Evolutionary conservation across 2,113 vertebrate genomes (phyloP).

Genomic region (Melanerpes formicivorus): DNA sequence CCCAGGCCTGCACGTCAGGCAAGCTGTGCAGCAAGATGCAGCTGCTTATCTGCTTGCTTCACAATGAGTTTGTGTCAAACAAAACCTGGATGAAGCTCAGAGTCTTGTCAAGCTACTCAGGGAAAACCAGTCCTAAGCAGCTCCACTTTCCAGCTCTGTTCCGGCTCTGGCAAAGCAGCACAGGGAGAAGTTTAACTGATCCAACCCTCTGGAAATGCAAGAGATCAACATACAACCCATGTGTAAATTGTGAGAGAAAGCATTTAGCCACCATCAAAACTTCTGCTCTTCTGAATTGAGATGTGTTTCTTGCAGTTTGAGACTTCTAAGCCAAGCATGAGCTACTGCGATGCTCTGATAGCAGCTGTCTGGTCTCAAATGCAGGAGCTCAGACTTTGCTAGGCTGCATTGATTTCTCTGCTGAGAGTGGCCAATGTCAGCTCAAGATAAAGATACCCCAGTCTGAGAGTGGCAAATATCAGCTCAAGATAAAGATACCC

Average conservation of each 20-base stretch:
- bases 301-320: slow-evolving; percentile 10
- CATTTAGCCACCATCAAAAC: neutral
- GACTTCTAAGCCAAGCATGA: neutral
- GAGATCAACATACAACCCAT: neutral
- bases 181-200: neutral
- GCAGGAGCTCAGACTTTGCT: slow-evolving; percentile 11
- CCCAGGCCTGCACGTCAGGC: neutral
- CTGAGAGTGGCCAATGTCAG: neutral
- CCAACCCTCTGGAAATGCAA: neutral
- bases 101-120: neutral
- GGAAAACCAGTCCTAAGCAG: neutral
- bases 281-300: slow-evolving; percentile 8
- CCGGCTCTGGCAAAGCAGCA: neutral
- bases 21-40: neutral
- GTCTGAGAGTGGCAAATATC: neutral
- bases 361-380: slow-evolving; percentile 27
- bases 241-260: neutral
- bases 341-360: neutral
- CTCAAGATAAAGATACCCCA: neutral
- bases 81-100: neutral
- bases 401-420: neutral
- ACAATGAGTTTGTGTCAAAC: neutral
- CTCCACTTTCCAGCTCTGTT: neutral
- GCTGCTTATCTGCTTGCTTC: neutral
- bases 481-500: neutral